phyloP scores from a whole-genome alignment of 2,888 invertebrate species.

The Cataglyphis cursor region DNA sequence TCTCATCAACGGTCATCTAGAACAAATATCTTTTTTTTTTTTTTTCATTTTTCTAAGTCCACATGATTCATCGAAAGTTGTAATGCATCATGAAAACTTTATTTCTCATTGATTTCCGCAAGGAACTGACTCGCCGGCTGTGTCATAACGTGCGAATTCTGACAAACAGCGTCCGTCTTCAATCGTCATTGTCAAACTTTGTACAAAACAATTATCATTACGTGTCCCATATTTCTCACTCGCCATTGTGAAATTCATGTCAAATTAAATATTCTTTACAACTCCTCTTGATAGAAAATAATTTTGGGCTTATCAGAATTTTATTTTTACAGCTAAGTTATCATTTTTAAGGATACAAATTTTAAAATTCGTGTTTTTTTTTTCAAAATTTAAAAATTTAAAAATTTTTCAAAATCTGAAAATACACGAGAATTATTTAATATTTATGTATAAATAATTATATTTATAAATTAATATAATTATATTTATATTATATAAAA shows the following conservation, averaged over 20 bases:
- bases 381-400: not conserved
- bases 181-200: slow-evolving; percentile 67
- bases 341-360: not conserved
- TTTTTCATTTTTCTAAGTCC: not conserved
- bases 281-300: not conserved
- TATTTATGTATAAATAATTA: too few relatives aligned
- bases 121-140: slow-evolving; percentile 66
- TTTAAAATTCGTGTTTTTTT: not conserved
- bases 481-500: too few relatives aligned
- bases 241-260: not conserved
- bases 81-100: slow-evolving; percentile 67
- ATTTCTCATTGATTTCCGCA: slow-evolving; percentile 68
- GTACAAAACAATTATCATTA: slow-evolving; percentile 22
- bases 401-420: not conserved
- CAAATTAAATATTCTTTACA: not conserved
- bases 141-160: slow-evolving; percentile 52
- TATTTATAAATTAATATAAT: too few relatives aligned
- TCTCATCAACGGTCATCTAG: not conserved
- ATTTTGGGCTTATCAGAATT: not conserved
- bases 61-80: not conserved
- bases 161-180: slow-evolving; percentile 58
- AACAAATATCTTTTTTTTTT: not conserved
- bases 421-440: not conserved
- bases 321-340: not conserved
- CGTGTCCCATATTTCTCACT: slow-evolving; percentile 34